These are phyloP conservation scores for Sinohyriopsis cumingii DNA, from an alignment of 2,888 invertebrate genomes.

Conservation along the genomic window DNA sequence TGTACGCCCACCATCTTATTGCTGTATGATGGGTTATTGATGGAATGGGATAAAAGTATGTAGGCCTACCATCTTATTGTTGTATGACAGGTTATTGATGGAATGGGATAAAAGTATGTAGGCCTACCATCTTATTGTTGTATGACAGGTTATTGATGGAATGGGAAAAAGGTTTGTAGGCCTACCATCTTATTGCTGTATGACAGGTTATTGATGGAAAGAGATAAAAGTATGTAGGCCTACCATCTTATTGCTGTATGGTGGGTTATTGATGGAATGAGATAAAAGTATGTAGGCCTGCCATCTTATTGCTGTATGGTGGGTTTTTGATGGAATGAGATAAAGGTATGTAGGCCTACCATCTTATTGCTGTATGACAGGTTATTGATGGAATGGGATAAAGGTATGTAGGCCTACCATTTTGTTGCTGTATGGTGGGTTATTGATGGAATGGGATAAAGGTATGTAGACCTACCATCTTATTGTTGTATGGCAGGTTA, in stretches of 20 bases:
- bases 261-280: conserved; percentile 56
- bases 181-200: background rate
- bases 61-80: background rate
- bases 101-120: conserved; percentile 38
- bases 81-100: conserved; percentile 32
- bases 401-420: conserved; percentile 20
- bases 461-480: conserved; percentile 19
- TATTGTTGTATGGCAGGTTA: too few relatives aligned
- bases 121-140: background rate
- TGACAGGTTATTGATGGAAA: conserved; percentile 40
- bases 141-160: conserved; percentile 58
- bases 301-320: conserved; percentile 12
- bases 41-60: conserved; percentile 38
- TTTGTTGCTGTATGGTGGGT: conserved; percentile 28
- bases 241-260: background rate
- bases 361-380: background rate
- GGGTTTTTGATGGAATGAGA: conserved; percentile 41
- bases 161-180: conserved; percentile 37
- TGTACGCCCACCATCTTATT: background rate
- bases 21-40: conserved; percentile 56
- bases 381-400: conserved; percentile 53
- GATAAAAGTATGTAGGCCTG: conserved; percentile 24
- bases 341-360: conserved; percentile 22
- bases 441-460: conserved; percentile 36
- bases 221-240: conserved; percentile 31